Evolutionary conservation across 2,888 invertebrate genomes (phyloP).

Genomic region (Masnerella sp.): DNA sequence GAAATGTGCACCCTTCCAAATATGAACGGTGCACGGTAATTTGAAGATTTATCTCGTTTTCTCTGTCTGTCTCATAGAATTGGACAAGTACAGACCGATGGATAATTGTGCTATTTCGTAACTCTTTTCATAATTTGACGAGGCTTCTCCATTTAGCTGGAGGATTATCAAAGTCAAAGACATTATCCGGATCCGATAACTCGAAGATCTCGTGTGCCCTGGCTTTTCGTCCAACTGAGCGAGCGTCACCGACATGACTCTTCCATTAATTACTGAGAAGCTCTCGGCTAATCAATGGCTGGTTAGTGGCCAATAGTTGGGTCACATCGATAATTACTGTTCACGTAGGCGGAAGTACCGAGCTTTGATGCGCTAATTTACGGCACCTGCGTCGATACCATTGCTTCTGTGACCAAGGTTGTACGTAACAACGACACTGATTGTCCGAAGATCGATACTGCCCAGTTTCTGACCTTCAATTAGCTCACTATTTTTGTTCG

Average conservation of each 20-base stretch:
- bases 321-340: constrained; percentile 74
- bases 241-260: constrained; percentile 66
- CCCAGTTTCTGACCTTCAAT: constrained; percentile 35
- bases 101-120: neutral
- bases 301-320: constrained; percentile 74
- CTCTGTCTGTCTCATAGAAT: too few species aligned
- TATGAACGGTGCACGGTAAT: too few species aligned
- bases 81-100: neutral
- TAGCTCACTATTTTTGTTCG: constrained; percentile 20
- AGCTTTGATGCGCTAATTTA: constrained; percentile 74
- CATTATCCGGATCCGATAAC: constrained; percentile 48
- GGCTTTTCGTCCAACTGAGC: constrained; percentile 50
- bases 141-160: constrained; percentile 36
- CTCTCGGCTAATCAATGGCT: constrained; percentile 74
- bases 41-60: too few species aligned
- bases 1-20: constrained; percentile 37
- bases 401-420: constrained; percentile 58
- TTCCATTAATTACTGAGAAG: constrained; percentile 74
- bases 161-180: constrained; percentile 58
- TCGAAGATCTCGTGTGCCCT: constrained; percentile 51
- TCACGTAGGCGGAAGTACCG: constrained; percentile 65
- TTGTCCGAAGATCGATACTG: constrained; percentile 56
- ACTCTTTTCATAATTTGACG: constrained; percentile 40
- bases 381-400: constrained; percentile 69
- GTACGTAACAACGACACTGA: constrained; percentile 55